Conservation (phyloP, 1,140 invertebrate genomes). For the Cydia splendana region DNA sequence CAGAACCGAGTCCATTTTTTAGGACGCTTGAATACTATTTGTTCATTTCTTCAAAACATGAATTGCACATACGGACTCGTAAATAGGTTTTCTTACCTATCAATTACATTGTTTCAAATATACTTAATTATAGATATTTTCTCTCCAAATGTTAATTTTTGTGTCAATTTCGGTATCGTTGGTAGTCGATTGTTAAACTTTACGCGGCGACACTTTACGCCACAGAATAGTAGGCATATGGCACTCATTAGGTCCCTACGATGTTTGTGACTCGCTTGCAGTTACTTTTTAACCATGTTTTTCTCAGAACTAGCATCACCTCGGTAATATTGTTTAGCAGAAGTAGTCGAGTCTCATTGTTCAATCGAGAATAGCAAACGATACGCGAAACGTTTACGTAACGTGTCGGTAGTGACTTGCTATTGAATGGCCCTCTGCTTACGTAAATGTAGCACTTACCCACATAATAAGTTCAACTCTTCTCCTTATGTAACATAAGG, state of each 20-base stretch:
- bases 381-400: constrained; percentile 61
- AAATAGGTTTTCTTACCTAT: too few relatives aligned
- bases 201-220: neutral
- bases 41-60: neutral
- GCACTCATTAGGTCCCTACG: neutral
- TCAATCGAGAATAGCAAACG: constrained; percentile 44
- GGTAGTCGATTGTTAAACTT: neutral
- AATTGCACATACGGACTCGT: too few relatives aligned
- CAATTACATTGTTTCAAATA: too few relatives aligned
- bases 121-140: too few relatives aligned
- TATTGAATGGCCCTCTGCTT: constrained; percentile 72
- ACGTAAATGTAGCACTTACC: constrained; percentile 69
- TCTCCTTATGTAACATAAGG: constrained; percentile 56
- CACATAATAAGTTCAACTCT: constrained; percentile 50
- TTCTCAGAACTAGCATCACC: constrained; percentile 41
- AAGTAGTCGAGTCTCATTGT: constrained; percentile 39
- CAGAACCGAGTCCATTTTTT: constrained; percentile 8
- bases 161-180: neutral
- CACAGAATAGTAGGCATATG: neutral
- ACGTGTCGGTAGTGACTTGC: constrained; percentile 57
- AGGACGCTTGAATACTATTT: neutral
- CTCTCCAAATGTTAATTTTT: too few relatives aligned
- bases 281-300: constrained; percentile 16
- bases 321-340: constrained; percentile 36
- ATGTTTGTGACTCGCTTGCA: constrained; percentile 33